Evolutionary conservation across 2,113 vertebrate genomes (phyloP), one percentile per base, ranked within the genome.

Genomic region (Andinoacara biseriatus): DNA sequence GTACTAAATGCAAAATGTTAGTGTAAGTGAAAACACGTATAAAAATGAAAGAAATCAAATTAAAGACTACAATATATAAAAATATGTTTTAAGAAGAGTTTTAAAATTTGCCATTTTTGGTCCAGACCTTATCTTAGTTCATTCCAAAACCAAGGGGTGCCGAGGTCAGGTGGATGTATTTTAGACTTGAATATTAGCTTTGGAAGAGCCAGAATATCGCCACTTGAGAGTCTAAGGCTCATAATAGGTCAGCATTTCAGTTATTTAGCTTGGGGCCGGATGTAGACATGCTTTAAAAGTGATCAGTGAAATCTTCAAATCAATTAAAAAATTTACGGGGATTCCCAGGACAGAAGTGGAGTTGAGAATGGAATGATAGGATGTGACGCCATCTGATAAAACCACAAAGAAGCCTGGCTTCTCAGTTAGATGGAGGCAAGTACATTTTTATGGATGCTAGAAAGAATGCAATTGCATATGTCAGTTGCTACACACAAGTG

Each of bases 231-330:
- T 17, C 40, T 7, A 5, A 49, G 40, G 9, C 65, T 49, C 40
- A 20, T 0, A 49, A 17, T 49, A 38, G 3, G 24, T 49, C 0
- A 69, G 65, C 65, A 7, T 69, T 52, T 31, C 65, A 29, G 65
- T 29, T 69, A 29, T 52, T 49, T 52, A 69, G 43, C 43, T 49
- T 69, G 40, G 18, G 46, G 24, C 22, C 18, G 29, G 24, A 49
- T 22, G 43, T 17, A 69, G 15, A 49, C 10, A 29, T 20, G 15
- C 5, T 69, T 69, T 49, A 10, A 67, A 67, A 49, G 63, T 4
- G 63, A 49, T 49, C 63, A 49, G 22, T 49, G 46, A 67, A 11
- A 46, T 67, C 22, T 67, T 67, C 46, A 49, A 6, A 49, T 49
- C 46, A 46, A 15, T 46, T 46, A 13, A 15, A 15, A 46, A 15